Conservation (phyloP, 1,140 invertebrate species). For the Heliconius hewitsoni region DNA sequence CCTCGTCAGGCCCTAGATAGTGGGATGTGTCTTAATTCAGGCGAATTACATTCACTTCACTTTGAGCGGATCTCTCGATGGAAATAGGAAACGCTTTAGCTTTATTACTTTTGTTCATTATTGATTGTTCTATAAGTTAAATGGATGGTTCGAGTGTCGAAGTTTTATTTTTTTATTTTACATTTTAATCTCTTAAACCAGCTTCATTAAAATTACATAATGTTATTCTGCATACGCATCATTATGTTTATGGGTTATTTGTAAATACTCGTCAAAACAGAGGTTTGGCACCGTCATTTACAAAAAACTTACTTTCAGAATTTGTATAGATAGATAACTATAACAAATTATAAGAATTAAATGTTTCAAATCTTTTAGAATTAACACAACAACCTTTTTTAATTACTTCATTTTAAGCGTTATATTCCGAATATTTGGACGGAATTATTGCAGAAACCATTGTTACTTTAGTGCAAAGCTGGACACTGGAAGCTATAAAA, state of each 20-base stretch:
- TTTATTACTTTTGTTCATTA: conserved; percentile 31
- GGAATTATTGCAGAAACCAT: too few species aligned
- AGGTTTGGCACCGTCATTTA: too few species aligned
- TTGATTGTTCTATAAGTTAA: conserved; percentile 18
- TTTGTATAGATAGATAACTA: too few species aligned
- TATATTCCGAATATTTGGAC: neutral
- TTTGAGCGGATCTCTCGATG: conserved; percentile 27
- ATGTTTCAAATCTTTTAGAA: too few species aligned
- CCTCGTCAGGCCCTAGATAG: conserved; percentile 28
- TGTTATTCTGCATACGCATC: too few species aligned
- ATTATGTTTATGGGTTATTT: neutral
- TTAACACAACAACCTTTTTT: too few species aligned
- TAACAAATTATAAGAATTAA: too few species aligned
- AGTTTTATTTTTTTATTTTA: neutral
- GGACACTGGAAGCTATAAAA: neutral
- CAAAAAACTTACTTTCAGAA: too few species aligned
- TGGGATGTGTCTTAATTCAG: conserved; percentile 34
- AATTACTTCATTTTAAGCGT: neutral
- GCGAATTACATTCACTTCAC: conserved; percentile 27
- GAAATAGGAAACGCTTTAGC: conserved; percentile 24
- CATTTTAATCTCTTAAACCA: neutral
- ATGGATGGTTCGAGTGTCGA: neutral
- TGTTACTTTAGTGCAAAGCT: neutral
- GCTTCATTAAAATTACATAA: too few species aligned
- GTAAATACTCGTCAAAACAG: neutral